These are phyloP conservation scores for Druceiella hillmani DNA, from an alignment of 2,888 invertebrate genomes.

Conservation along the genomic window DNA sequence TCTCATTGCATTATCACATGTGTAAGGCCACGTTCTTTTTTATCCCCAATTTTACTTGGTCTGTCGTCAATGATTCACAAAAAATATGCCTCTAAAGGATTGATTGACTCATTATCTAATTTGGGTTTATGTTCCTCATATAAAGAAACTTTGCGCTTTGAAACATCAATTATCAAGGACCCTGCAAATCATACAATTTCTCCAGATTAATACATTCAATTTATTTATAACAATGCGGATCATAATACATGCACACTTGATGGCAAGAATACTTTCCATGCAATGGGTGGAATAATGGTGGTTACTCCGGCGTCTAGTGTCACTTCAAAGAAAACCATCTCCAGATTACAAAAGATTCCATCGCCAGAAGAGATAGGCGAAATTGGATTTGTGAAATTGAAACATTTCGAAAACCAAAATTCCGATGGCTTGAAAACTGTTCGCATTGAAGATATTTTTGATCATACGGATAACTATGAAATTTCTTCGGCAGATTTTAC, in stretches of 20 bases:
- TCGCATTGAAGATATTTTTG: conserved; percentile 23
- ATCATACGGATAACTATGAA: conserved; percentile 22
- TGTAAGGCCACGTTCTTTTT: conserved; percentile 28
- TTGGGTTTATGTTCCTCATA: conserved; percentile 24
- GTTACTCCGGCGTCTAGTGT: conserved; percentile 22
- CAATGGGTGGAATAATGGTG: conserved; percentile 27
- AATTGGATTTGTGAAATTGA: conserved; percentile 23
- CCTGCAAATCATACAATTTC: conserved; percentile 16
- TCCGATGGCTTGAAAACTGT: conserved; percentile 22
- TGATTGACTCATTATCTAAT: conserved; percentile 22
- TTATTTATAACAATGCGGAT: conserved; percentile 29
- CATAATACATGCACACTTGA: conserved; percentile 26
- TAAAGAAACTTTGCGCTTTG: conserved; percentile 24
- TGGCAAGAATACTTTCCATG: conserved; percentile 26
- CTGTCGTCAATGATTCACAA: conserved; percentile 25
- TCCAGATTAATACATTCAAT: conserved; percentile 24
- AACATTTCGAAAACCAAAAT: conserved; percentile 24
- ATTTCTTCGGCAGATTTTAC: conserved; percentile 25
- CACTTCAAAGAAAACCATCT: conserved; percentile 14
- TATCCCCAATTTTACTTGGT: conserved; percentile 27
- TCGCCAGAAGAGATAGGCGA: conserved; percentile 22
- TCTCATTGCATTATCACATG: conserved; percentile 24
- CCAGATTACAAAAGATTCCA: conserved; percentile 23
- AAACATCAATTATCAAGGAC: conserved; percentile 23
- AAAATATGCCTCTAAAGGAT: conserved; percentile 24